Evolutionary conservation across 2,888 invertebrate genomes (phyloP).

Genomic region (Dryadula phaetusa): DNA sequence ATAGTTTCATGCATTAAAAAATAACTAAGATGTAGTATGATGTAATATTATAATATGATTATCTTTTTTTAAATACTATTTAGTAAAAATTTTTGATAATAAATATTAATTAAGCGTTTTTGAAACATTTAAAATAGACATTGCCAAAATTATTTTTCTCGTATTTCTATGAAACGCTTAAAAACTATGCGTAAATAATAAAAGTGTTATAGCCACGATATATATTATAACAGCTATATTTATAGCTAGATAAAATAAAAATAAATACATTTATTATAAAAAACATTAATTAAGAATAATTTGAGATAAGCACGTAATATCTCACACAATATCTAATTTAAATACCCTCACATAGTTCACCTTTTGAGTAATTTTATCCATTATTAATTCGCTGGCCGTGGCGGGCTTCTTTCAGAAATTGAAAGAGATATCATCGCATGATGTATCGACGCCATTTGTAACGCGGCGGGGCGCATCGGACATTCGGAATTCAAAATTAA

Average conservation of each 20-base stretch:
- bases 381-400: constrained; percentile 75
- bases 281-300: constrained; percentile 13
- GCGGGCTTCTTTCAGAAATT: constrained; percentile 75
- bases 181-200: too few relatives aligned
- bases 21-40: too few relatives aligned
- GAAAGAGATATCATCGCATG: constrained; percentile 83
- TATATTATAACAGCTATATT: background rate
- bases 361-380: constrained; percentile 60
- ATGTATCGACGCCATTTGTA: constrained; percentile 82
- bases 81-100: too few relatives aligned
- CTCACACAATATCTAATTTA: constrained; percentile 47
- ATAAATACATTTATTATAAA: background rate
- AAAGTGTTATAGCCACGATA: background rate
- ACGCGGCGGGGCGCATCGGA: constrained; percentile 72
- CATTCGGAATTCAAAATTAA: constrained; percentile 81
- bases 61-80: too few relatives aligned
- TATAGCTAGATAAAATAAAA: background rate
- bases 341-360: constrained; percentile 61
- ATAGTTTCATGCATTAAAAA: too few relatives aligned
- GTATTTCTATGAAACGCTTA: too few relatives aligned
- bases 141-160: too few relatives aligned
- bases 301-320: constrained; percentile 9
- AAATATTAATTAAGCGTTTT: too few relatives aligned
- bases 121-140: too few relatives aligned
- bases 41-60: too few relatives aligned